Evolutionary conservation across 1,140 invertebrate species (phyloP), one percentile per base, ranked within the genome.

Genomic region (Andricus grossulariae): DNA sequence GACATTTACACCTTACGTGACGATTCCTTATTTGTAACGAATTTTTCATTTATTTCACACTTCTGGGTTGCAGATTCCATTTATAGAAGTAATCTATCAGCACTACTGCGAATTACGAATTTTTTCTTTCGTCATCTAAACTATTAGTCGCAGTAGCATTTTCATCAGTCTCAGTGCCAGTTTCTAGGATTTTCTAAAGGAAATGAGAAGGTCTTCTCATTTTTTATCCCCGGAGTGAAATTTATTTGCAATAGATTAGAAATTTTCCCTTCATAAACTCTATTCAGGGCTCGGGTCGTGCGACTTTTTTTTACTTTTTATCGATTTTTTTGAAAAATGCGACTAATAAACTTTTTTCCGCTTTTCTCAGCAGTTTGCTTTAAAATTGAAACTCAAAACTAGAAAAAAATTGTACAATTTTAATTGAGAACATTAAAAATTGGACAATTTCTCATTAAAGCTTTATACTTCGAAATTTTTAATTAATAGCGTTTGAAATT

Each of bases 121-220:
- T 66, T 66, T 66, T 25, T 66, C 12, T 16, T n/a, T 15, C n/a
- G 6, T 66, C 25, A 16, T 16, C 21, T 66, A 66, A 45, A 66
- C 39, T 66, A 66, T 66, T 66, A 21, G 60, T 66, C 60, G 25
- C 21, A 21, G 18, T 19, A 55, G 21, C 57, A 32, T 66, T 32
- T 32, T 66, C 60, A 39, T 66, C 60, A 66, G 60, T 66, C 60
- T 66, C 60, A 66, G 60, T 66, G 60, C 60, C 60, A 66, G 60
- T 66, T 66, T 55, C 10, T 39, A 45, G 60, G 60, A 39, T 66
- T 66, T 39, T 66, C 60, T 21, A 5, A 21, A 57, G 21, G 13
- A 15, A 25, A 16, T 66, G 39, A 39, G 32, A 45, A 39, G n/a
- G 16, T 16, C n/a, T 66, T 25, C 39, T 66, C 11, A 12, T 6